Base-by-base conservation (phyloP, 23 tunicate species). In the Trididemnum clinides region DNA sequence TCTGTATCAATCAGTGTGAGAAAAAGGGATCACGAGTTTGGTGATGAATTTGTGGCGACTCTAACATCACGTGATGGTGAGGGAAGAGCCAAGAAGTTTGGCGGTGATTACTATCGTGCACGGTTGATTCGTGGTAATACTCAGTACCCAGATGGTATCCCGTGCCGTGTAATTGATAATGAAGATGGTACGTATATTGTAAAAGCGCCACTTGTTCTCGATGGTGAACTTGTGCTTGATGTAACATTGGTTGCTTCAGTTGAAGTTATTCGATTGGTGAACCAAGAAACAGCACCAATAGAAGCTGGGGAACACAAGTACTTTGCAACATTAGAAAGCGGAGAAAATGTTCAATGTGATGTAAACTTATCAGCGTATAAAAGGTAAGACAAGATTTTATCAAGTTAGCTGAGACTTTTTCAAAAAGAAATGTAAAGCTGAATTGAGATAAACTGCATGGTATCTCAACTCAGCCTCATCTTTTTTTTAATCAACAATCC, bases 51-150 rank as follows among this genome's bases (percentile, higher is more conserved):
- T 12, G 44, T 22, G 18, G 80, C 86, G 1, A 33, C 33, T 5
- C 28, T 87, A 32, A 28, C 30, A 18, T 85, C 91, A 49, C 69
- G 59, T 34, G 86, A 87, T 35, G 18, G 54, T 0, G 31, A 80
- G 2, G 86, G 86, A 38, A 31, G 22, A 19, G 51, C 27, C 12
- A 80, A 87, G 33, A 15, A 6, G n/a, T 80, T 82, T 51, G 91
- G 91, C 15, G 91, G 91, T 38, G 91, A 87, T 34, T 87, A 50
- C 50, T 87, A 82, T 23, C 34, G 80, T 1, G 91, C 86, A 2
- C 71, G 72, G 6, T 31, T 87, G 19, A 20, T 51, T 32, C 38
- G 36, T 19, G 81, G 32, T 58, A 37, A 19, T 25, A 30, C 18
- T 34, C 27, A 49, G 2, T 78, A 51, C 30, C 62, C 37, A 5